phyloP scores from a whole-genome alignment of 2,113 vertebrate genomes.

The Cairina moschata region DNA sequence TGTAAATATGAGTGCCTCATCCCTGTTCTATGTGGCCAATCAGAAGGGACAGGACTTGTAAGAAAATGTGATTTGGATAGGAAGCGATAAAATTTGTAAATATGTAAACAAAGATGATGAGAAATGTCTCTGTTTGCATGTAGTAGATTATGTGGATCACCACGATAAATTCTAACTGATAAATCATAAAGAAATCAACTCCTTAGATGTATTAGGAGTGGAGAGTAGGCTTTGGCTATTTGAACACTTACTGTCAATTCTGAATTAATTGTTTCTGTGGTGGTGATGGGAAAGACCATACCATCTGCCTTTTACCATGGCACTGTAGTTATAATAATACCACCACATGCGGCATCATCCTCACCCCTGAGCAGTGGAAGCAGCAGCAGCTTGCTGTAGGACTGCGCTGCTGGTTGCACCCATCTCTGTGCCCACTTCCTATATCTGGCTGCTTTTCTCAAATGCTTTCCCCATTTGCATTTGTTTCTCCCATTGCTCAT shows the following conservation, averaged over 20 bases:
- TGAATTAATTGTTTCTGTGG: background rate
- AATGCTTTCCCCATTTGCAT: background rate
- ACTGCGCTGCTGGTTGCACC: too few species aligned
- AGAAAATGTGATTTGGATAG: background rate
- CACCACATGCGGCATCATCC: rapidly evolving
- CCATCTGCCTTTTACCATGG: background rate
- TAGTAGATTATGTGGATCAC: background rate
- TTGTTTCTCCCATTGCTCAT: background rate
- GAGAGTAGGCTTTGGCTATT: background rate
- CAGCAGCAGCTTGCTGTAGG: too few species aligned
- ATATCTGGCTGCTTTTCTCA: background rate
- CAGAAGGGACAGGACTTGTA: background rate
- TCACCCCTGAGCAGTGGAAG: background rate
- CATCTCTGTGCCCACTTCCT: background rate
- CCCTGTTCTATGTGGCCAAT: background rate
- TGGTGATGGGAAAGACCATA: background rate
- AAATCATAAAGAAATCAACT: background rate
- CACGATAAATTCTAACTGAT: background rate
- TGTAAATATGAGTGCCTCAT: background rate
- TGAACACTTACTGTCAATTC: background rate
- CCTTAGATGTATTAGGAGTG: background rate
- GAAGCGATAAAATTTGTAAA: background rate
- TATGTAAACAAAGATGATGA: background rate
- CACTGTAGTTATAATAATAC: background rate
- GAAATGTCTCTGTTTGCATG: background rate